Evolutionary conservation across 2,888 invertebrate genomes (phyloP).

Genomic region (Ophion obscuratus): DNA sequence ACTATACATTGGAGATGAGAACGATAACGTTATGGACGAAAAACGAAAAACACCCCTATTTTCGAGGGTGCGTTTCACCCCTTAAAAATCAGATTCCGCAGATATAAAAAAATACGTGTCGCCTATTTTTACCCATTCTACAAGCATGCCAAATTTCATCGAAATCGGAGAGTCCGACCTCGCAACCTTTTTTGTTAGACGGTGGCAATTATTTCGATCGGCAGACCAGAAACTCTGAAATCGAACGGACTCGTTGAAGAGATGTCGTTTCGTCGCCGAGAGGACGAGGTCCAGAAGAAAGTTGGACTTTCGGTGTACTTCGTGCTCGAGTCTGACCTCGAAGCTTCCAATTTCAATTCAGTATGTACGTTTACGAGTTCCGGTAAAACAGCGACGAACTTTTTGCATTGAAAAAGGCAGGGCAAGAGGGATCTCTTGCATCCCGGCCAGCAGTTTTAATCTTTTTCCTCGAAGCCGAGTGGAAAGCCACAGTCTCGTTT

Average conservation of each 20-base stretch:
- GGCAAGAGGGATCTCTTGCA: conserved; percentile 62
- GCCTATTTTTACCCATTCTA: no score
- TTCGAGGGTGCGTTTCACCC: no score
- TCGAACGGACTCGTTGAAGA: not conserved
- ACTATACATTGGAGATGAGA: no score
- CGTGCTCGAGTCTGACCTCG: conserved; percentile 12
- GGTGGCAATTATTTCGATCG: no score
- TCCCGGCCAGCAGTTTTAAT: conserved; percentile 78
- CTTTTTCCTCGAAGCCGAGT: conserved; percentile 75
- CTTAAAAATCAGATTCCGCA: no score
- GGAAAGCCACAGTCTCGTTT: conserved; percentile 77
- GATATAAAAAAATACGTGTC: no score
- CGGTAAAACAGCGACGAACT: conserved; percentile 40
- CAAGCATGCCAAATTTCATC: no score
- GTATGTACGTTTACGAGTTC: conserved; percentile 38
- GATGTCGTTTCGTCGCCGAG: not conserved
- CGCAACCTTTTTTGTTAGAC: no score
- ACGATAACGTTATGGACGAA: no score
- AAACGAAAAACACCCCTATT: no score
- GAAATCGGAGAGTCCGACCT: no score
- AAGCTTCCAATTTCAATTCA: conserved; percentile 42
- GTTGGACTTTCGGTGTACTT: conserved; percentile 8
- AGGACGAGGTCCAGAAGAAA: not conserved
- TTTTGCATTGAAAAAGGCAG: conserved; percentile 36
- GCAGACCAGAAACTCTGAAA: not conserved